Evolutionary conservation across 1,140 invertebrate genomes (phyloP).

Genomic region (Solenopsis invicta): DNA sequence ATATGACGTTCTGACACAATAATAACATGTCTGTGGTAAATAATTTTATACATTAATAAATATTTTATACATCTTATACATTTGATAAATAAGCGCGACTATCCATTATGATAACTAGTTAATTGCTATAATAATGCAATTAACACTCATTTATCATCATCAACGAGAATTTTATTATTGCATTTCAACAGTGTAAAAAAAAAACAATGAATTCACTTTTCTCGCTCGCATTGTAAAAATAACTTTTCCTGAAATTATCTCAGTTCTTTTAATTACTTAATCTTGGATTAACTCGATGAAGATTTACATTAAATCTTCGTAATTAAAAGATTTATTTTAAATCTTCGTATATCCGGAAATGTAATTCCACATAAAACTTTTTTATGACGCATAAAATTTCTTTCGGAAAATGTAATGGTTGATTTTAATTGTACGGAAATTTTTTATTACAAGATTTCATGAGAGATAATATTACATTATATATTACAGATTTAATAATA

Average conservation of each 20-base stretch:
- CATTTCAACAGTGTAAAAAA: neutral
- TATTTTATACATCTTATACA: too few relatives aligned
- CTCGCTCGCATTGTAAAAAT: neutral
- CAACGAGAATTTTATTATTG: neutral
- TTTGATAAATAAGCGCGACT: neutral
- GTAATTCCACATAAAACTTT: neutral
- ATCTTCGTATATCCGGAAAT: neutral
- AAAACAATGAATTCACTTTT: neutral
- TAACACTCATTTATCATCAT: neutral
- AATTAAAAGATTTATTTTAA: slow-evolving; percentile 26
- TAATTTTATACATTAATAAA: neutral
- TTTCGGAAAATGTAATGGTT: neutral
- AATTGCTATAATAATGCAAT: neutral
- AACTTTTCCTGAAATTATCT: neutral
- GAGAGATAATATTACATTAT: neutral
- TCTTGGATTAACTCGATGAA: neutral
- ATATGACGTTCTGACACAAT: neutral
- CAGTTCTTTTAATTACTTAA: slow-evolving; percentile 25
- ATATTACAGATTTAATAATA: slow-evolving; percentile 7
- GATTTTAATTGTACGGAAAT: neutral
- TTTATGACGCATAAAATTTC: neutral
- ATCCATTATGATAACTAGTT: neutral
- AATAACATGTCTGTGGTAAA: neutral
- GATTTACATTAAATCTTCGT: slow-evolving; percentile 17
- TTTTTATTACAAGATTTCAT: too few relatives aligned